These are phyloP conservation scores for Cydia strobilella DNA, from an alignment of 1,140 invertebrate species.

Conservation along the genomic window DNA sequence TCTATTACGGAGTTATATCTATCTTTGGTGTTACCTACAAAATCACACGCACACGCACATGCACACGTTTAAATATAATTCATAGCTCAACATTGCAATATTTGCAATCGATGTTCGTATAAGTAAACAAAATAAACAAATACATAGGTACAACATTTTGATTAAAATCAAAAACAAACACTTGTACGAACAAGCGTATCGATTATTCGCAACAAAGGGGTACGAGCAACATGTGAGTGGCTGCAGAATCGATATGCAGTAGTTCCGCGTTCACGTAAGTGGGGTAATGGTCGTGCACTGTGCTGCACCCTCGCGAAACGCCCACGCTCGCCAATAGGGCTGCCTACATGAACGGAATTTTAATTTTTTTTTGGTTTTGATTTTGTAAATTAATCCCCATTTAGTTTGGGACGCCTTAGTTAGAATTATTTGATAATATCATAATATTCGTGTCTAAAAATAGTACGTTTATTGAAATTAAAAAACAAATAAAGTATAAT, in stretches of 20 bases:
- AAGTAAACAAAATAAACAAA: neutral
- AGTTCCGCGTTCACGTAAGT: slow-evolving; percentile 19
- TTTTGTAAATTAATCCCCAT: too few species aligned
- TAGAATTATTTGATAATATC: too few species aligned
- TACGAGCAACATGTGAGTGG: slow-evolving; percentile 20
- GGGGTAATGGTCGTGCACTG: slow-evolving; percentile 23
- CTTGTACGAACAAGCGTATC: slow-evolving; percentile 1
- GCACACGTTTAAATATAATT: neutral
- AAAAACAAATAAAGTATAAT: too few species aligned
- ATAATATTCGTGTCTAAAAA: too few species aligned
- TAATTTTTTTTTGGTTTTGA: neutral
- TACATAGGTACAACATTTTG: neutral
- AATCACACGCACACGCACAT: too few species aligned
- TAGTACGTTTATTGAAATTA: too few species aligned
- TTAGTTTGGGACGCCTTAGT: too few species aligned
- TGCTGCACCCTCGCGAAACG: slow-evolving; percentile 22
- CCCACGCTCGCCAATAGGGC: slow-evolving; percentile 9
- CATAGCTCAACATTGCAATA: neutral
- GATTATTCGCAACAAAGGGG: slow-evolving; percentile 22
- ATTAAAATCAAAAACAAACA: slow-evolving; percentile 1
- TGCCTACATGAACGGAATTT: neutral
- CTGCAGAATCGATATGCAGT: slow-evolving; percentile 28
- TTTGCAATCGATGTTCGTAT: neutral
- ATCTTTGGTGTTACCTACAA: too few species aligned
- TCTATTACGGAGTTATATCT: too few species aligned